phyloP scores from a whole-genome alignment of 1,140 invertebrate genomes.

The Aphelinus atriplicis region DNA sequence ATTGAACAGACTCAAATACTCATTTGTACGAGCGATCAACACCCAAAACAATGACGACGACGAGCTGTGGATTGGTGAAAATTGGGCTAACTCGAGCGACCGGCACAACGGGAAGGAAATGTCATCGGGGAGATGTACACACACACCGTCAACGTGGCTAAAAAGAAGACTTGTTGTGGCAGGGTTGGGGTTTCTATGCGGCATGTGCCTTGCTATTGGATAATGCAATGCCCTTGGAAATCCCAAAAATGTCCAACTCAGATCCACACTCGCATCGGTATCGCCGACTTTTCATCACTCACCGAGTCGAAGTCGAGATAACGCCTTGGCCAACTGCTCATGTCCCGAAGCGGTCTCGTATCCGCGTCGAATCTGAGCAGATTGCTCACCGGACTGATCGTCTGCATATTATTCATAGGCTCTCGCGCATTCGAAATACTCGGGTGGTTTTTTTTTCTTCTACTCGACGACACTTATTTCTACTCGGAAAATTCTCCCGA shows the following conservation, averaged over 20 bases:
- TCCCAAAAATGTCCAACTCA: constrained; percentile 64
- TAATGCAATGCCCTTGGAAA: constrained; percentile 67
- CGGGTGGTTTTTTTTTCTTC: too few species aligned
- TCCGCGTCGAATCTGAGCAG: constrained; percentile 14
- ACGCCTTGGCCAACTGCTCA: constrained; percentile 4
- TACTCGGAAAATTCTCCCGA: too few species aligned
- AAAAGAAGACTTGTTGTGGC: constrained; percentile 55
- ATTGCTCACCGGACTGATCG: constrained; percentile 10
- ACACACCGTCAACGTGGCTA: too few species aligned
- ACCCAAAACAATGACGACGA: neutral
- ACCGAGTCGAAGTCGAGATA: constrained; percentile 33
- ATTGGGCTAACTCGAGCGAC: too few species aligned
- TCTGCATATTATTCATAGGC: neutral
- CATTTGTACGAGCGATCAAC: too few species aligned
- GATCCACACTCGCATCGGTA: too few species aligned
- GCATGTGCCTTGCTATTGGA: constrained; percentile 62
- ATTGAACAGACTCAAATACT: too few species aligned
- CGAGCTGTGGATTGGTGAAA: too few species aligned
- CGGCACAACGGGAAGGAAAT: too few species aligned
- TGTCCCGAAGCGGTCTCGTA: neutral
- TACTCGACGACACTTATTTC: too few species aligned
- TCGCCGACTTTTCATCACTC: constrained; percentile 9
- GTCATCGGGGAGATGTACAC: too few species aligned
- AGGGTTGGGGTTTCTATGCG: constrained; percentile 67
- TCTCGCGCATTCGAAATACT: too few species aligned